Base-by-base conservation (phyloP, 2,888 invertebrate genomes). In the Volucella inanis region DNA sequence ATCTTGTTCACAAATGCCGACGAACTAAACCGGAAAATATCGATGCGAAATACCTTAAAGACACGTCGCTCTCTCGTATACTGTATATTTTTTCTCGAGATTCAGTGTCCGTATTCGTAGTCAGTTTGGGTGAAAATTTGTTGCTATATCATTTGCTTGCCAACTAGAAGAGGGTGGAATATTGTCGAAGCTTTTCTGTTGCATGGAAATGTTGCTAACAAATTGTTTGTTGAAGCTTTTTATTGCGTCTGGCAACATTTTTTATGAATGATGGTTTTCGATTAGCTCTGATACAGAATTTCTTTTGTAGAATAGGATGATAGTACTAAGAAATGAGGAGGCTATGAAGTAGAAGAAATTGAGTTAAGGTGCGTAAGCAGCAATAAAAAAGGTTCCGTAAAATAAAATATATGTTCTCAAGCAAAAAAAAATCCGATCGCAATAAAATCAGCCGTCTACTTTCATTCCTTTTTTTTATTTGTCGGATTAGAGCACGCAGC, bases 1-100 rank as follows among this genome's bases (percentile, higher is more conserved):
- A 47, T 64, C 75, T 52, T 70, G 55, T 67, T 84, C 64, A 65
- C 45, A 61, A 65, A 71, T 70, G 84, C 79, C 84, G 75, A 84
- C 49, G 75, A 50, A 84, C 84, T 84, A 39, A 80, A 80, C 75
- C 54, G 54, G 71, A 71, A 75, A 65, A 65, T 55, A 49, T 52
- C 70, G 49, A 75, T 67, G 80, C 65, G 75, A 84, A 67, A 79
- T 76, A 84, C 76, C 84, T 84, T 80, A 84, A 79, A 84, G 84
- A 83, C 78, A 78, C 72, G 57, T 43, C 61, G 50, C 65, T 78
- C 68, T 65, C 59, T 64, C 57, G 59, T 50, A 39, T 71, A 31
- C 41, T 31, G 64, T 54, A n/a, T 57, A 4, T 38, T 38, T 45
- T 71, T 41, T 49, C 41, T 38, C 38, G 55, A 8, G n/a, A 11